phyloP scores from a whole-genome alignment of 1,140 invertebrate genomes.

The Galleria mellonella region DNA sequence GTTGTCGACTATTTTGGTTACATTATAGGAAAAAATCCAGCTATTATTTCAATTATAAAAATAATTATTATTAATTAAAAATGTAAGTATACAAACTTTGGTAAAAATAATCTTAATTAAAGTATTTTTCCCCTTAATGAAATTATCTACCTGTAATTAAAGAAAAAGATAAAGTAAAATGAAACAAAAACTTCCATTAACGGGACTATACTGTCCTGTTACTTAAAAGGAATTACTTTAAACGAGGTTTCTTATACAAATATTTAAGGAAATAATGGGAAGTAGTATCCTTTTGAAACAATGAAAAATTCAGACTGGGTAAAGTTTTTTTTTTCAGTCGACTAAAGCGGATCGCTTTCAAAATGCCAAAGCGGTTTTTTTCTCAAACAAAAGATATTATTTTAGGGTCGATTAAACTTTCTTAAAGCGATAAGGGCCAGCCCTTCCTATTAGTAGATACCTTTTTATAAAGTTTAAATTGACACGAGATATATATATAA shows the following conservation, averaged over 20 bases:
- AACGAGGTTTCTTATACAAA: conserved; percentile 10
- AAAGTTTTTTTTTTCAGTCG: conserved; percentile 12
- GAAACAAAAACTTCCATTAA: too few relatives aligned
- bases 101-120: too few relatives aligned
- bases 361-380: conserved; percentile 23
- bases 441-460: conserved; percentile 6
- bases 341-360: conserved; percentile 21
- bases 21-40: too few relatives aligned
- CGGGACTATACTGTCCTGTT: too few relatives aligned
- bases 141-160: too few relatives aligned
- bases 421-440: conserved; percentile 23
- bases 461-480: conserved; percentile 20
- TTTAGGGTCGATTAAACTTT: conserved; percentile 56
- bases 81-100: too few relatives aligned
- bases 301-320: conserved; percentile 26
- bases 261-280: conserved; percentile 9
- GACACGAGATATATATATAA: neutral
- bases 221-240: too few relatives aligned
- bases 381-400: conserved; percentile 46
- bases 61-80: too few relatives aligned
- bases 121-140: too few relatives aligned
- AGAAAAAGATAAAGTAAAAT: too few relatives aligned
- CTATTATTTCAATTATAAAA: too few relatives aligned
- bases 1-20: too few relatives aligned
- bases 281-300: conserved; percentile 32